Conservation (phyloP, 2,888 invertebrate species). For the Penaeus monodon region DNA sequence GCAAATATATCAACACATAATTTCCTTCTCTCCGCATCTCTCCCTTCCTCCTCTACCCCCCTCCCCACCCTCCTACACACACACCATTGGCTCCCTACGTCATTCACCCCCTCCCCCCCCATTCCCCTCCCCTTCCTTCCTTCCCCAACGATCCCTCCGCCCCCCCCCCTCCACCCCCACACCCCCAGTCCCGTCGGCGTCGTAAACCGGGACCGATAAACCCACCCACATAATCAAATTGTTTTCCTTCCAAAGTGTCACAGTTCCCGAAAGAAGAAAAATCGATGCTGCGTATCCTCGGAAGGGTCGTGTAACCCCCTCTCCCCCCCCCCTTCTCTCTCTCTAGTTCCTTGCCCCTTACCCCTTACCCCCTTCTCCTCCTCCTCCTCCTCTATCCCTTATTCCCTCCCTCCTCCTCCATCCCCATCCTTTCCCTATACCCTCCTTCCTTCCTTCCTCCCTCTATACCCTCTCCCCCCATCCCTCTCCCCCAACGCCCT, state of each 20-base stretch:
- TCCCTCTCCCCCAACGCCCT: not conserved
- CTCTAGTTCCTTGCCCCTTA: not conserved
- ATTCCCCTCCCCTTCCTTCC: not conserved
- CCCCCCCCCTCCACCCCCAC: not conserved
- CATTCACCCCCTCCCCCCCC: too few relatives aligned
- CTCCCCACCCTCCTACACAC: too few relatives aligned
- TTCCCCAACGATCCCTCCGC: not conserved
- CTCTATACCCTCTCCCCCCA: not conserved
- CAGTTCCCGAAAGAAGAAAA: conserved; percentile 52
- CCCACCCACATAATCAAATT: conserved; percentile 54
- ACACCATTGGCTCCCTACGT: too few relatives aligned
- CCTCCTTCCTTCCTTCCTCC: not conserved
- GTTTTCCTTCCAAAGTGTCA: conserved; percentile 47
- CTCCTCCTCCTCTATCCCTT: not conserved
- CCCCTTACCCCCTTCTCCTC: not conserved
- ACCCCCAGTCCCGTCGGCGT: conserved; percentile 8
- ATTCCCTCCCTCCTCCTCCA: not conserved
- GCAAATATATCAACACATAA: too few relatives aligned
- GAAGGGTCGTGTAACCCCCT: not conserved
- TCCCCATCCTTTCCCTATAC: not conserved
- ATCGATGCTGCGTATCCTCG: conserved; percentile 32
- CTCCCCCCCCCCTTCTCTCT: not conserved
- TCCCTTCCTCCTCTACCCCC: not conserved
- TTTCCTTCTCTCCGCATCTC: not conserved
- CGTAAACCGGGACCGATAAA: conserved; percentile 1